These are phyloP conservation scores for Cebidichthys violaceus DNA, from an alignment of 2,113 vertebrate genomes.

Conservation along the genomic window DNA sequence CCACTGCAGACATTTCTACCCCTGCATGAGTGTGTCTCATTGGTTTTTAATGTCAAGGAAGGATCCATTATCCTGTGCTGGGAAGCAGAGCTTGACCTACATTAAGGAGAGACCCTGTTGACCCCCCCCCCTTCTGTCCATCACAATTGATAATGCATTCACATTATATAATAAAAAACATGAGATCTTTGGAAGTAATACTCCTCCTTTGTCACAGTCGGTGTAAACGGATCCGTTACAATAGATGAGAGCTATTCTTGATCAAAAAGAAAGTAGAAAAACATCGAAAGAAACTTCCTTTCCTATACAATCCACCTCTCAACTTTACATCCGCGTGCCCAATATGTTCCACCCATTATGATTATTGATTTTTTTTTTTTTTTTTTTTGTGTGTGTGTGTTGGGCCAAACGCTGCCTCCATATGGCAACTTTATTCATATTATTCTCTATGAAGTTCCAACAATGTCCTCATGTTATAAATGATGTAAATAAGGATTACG, in stretches of 20 bases:
- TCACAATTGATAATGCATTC: background rate
- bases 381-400: too few species aligned
- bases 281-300: background rate
- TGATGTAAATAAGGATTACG: background rate
- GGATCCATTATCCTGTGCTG: constrained; percentile 11
- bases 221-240: background rate
- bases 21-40: constrained; percentile 1
- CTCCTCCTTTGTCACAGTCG: background rate
- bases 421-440: background rate
- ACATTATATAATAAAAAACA: background rate
- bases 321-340: background rate
- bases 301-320: background rate
- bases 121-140: background rate
- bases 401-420: too few species aligned
- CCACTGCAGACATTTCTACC: constrained; percentile 1
- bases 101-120: constrained; percentile 2
- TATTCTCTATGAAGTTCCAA: background rate
- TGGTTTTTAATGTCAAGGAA: constrained; percentile 19
- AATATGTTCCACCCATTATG: background rate
- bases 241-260: background rate
- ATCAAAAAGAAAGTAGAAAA: background rate
- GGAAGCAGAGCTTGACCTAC: constrained; percentile 18
- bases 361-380: background rate
- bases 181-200: background rate
- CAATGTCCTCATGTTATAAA: background rate